phyloP scores from a whole-genome alignment of 2,113 vertebrate genomes.

The Nothoprocta perdicaria region DNA sequence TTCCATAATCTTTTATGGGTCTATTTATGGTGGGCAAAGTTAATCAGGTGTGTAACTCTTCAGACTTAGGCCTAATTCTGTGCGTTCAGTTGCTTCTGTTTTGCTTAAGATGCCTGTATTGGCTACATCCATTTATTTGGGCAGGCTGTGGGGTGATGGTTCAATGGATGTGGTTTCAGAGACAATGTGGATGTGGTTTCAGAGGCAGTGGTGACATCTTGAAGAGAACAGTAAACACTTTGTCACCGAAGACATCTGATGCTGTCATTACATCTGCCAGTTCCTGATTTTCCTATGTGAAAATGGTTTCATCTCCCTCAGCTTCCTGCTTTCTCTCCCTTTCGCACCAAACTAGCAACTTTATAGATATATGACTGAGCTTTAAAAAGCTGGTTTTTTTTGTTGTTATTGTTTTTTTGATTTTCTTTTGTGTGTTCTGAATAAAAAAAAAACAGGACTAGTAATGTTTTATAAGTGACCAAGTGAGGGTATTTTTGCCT shows the following conservation, averaged over 20 bases:
- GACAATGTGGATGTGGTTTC: background rate
- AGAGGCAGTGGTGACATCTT: rapidly evolving
- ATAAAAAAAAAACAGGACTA: background rate
- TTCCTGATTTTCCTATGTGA: rapidly evolving
- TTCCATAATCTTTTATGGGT: background rate
- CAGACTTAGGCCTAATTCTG: background rate
- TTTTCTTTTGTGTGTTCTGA: background rate
- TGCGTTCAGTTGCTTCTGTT: background rate
- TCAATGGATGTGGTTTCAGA: background rate
- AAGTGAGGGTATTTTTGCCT: background rate
- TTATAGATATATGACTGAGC: background rate
- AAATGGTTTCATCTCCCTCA: background rate
- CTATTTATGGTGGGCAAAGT: background rate
- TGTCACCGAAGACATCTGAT: rapidly evolving
- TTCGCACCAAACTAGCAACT: background rate
- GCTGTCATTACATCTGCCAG: rapidly evolving
- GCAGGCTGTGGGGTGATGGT: background rate
- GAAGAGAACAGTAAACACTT: background rate
- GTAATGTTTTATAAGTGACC: background rate
- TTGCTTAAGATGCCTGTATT: background rate
- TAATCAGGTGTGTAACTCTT: background rate
- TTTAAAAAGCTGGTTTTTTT: background rate
- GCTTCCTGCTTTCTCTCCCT: background rate
- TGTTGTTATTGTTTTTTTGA: background rate
- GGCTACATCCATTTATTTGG: background rate